Base-by-base conservation (phyloP, 2,888 invertebrate genomes). In the Tortrix viridana region DNA sequence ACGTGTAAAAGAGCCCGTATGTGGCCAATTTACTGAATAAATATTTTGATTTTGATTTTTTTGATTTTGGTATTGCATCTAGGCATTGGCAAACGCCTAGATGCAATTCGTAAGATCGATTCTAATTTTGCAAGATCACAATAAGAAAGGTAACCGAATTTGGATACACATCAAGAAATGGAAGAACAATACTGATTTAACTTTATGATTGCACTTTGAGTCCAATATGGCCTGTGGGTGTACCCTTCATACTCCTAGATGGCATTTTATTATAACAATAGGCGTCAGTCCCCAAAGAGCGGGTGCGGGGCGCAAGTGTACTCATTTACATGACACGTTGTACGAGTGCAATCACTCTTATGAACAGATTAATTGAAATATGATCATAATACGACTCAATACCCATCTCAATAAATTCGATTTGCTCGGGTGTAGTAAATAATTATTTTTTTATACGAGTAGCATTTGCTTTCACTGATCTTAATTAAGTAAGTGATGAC, bases 181-280 rank as follows among this genome's bases (percentile, higher is more conserved):
- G 12, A 12, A 12, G 32, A 32, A 32, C 12, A 32, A 32, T 32
- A 32, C 32, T 12, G 3, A 32, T 32, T 32, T 32, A 12, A 32
- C 1, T 32, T 32, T 32, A 9, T 32, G 12, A 32, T 32, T 9
- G 32, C 32, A 32, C 7, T 7, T 48, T 5, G 9, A 48, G 1
- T 7, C 48, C 50, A 50, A 46, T 56, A 66, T 69, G 23, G 18
- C 74, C 58, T 76, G 69, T 54, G 57, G 46, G 68, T 76, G 77
- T 86, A 75, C 82, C 61, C 52, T 67, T 74, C 68, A 76, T 77
- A 78, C 70, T 77, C 76, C 80, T 84, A 86, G 80, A 89, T 86
- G 85, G 81, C 84, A 84, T 92, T 91, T 89, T 91, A 90, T 87
- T 90, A 89, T 89, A 89, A 89, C 89, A 91, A 91, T 85, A 85